Percentiles rank a stretch among this genome's conserved stretches.
phyloP scores from a whole-genome alignment of 1,140 invertebrate genomes.

The Saxidomus purpurata region DNA sequence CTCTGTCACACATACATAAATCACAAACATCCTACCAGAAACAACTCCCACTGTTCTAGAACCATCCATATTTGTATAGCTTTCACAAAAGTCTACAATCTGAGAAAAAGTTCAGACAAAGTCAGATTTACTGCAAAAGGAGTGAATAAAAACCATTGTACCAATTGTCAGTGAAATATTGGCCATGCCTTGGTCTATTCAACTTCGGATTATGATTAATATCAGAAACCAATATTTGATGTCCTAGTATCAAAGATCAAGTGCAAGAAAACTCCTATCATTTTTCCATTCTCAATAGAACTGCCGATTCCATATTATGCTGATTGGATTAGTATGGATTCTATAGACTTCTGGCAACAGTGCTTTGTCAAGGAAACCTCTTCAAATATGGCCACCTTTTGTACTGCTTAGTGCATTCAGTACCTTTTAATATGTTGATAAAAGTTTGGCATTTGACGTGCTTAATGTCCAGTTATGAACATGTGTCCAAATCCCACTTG shows the following conservation, averaged over 20 bases:
- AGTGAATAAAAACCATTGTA: background rate
- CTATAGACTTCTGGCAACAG: background rate
- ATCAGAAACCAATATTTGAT: slow-evolving; percentile 47
- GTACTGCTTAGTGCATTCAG: too few relatives aligned
- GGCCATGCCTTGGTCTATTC: slow-evolving; percentile 31
- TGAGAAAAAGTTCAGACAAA: background rate
- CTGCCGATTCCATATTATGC: background rate
- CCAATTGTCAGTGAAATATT: slow-evolving; percentile 37
- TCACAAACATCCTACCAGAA: too few relatives aligned
- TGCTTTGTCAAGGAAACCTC: too few relatives aligned
- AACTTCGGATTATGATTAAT: slow-evolving; percentile 39
- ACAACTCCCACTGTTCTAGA: too few relatives aligned
- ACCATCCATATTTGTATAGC: too few relatives aligned
- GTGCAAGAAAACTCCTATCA: slow-evolving; percentile 29
- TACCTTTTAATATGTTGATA: too few relatives aligned
- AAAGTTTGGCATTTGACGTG: too few relatives aligned
- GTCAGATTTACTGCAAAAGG: background rate
- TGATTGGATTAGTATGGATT: slow-evolving; percentile 45
- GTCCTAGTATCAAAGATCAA: slow-evolving; percentile 37
- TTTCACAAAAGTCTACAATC: background rate
- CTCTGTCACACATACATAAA: too few relatives aligned
- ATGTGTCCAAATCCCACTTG: too few relatives aligned
- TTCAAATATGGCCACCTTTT: too few relatives aligned
- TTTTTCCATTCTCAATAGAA: slow-evolving; percentile 36
- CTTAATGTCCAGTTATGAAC: too few relatives aligned